Base-by-base conservation (phyloP, 2,888 invertebrate genomes). In the Phorcus lineatus region DNA sequence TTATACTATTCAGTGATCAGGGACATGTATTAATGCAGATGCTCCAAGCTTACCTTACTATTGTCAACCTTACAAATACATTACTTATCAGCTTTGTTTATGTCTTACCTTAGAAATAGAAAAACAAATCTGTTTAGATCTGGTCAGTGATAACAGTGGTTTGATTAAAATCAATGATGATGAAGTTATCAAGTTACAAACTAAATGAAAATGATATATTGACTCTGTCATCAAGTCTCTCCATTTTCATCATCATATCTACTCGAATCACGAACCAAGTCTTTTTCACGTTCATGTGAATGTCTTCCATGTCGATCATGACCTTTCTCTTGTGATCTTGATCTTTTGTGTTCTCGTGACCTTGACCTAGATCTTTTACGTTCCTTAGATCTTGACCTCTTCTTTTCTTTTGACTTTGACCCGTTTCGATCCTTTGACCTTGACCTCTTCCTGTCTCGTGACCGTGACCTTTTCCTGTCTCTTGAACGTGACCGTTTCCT, bases 281-380 rank as follows among this genome's bases (percentile, higher is more conserved):
- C 62, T 24, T 62, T 62, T 24, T 62, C 62, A 24, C 24, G 19
- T 13, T 62, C 62, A 28, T 62, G 28, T 17, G 28, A 28, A 62
- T 24, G 28, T 62, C 62, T 24, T 1, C 62, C 62, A 62, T 62
- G 62, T 16, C 28, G 24, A 62, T 62, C 62, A 24, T 31, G 24
- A 62, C 62, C 24, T 28, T 62, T 62, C 62, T 62, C 62, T 62
- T 57, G 40, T 77, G 82, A 82, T 47, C 70, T 67, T 53, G 75
- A 77, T 36, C 70, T 80, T 52, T 62, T 77, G 24, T 55, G 76
- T 13, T 81, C 83, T 28, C 57, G 66, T 4, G 81, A 81, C 19
- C 81, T 70, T 54, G 86, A 86, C 74, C 83, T 83, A 54, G 40
- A 57, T 17, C 57, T 67, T 28, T 62, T 84, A 66, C 85, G 84